A percentile compares a stretch with the other conserved stretches of the same genome.
These are phyloP conservation scores for Aphrophora alni DNA, from an alignment of 2,888 invertebrate species.

Conservation along the genomic window DNA sequence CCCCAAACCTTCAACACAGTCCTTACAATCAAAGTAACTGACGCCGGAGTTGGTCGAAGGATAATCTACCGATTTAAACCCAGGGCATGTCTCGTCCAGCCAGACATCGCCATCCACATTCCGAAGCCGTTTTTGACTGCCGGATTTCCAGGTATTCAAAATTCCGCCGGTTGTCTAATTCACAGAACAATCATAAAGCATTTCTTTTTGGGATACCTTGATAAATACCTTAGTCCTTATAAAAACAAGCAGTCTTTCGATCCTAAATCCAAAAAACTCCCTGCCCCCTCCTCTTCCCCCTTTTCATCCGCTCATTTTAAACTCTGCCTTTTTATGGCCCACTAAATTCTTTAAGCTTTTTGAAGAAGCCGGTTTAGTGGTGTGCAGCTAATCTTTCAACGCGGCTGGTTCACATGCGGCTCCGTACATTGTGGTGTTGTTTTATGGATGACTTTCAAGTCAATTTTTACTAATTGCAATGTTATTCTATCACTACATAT, in stretches of 20 bases:
- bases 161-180: slow-evolving; percentile 39
- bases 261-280: slow-evolving; percentile 40
- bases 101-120: slow-evolving; percentile 38
- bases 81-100: slow-evolving; percentile 33
- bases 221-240: slow-evolving; percentile 34
- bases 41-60: background rate
- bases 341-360: slow-evolving; percentile 42
- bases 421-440: no score
- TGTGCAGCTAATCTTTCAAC: slow-evolving; percentile 27
- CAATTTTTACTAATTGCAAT: no score
- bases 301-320: slow-evolving; percentile 28
- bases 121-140: slow-evolving; percentile 34
- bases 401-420: slow-evolving; percentile 15
- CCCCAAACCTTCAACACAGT: no score
- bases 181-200: slow-evolving; percentile 41
- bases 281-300: background rate
- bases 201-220: slow-evolving; percentile 43
- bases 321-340: slow-evolving; percentile 40
- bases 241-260: slow-evolving; percentile 32
- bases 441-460: no score
- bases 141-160: slow-evolving; percentile 43
- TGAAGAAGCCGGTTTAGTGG: slow-evolving; percentile 40
- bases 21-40: background rate
- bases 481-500: no score
- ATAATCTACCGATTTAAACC: slow-evolving; percentile 43